phyloP scores from a whole-genome alignment of 2,113 vertebrate species.

The Pseudopodoces humilis region DNA sequence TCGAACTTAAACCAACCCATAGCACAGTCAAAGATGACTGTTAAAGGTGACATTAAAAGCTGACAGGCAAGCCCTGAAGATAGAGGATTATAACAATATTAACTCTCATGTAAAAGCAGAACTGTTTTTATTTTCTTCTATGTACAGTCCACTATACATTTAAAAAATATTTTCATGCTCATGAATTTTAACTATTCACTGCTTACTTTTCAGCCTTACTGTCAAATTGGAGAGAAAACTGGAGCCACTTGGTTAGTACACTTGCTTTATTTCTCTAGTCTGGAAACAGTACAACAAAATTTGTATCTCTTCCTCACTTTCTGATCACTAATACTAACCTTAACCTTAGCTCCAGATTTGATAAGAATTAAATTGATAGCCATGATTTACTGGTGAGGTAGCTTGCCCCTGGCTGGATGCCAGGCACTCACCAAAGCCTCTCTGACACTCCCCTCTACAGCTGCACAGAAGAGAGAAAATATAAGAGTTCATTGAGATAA shows the following conservation, averaged over 20 bases:
- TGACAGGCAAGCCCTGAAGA: background rate
- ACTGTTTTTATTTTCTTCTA: background rate
- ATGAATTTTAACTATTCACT: background rate
- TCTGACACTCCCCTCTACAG: background rate
- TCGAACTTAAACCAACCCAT: background rate
- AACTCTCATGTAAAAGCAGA: background rate
- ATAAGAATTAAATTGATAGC: background rate
- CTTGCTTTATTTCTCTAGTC: background rate
- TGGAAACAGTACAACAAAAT: background rate
- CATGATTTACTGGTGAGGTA: background rate
- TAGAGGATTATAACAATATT: background rate
- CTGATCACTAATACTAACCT: background rate
- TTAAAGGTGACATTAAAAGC: background rate
- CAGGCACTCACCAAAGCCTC: background rate
- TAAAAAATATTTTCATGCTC: background rate
- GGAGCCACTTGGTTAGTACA: background rate
- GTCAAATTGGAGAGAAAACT: background rate
- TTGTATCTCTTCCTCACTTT: background rate
- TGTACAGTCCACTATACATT: background rate
- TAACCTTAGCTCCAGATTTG: background rate
- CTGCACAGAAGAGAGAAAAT: background rate
- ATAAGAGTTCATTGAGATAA: background rate
- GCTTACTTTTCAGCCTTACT: background rate
- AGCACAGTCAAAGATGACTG: background rate
- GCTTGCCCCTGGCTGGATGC: background rate